Evolutionary conservation across 1,140 invertebrate species (phyloP).

Genomic region (Penaeus chinensis): DNA sequence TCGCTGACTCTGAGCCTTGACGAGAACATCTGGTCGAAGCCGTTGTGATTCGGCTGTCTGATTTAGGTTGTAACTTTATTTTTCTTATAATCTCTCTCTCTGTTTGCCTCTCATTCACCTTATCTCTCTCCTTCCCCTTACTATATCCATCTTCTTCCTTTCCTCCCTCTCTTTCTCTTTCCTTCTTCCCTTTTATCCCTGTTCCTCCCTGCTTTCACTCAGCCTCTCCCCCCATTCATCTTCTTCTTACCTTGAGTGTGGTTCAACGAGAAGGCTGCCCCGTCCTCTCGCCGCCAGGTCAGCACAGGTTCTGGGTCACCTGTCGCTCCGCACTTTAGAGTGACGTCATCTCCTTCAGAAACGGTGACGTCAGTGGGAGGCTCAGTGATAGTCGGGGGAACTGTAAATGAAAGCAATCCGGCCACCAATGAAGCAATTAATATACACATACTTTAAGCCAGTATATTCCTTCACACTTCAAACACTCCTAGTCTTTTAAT

Average conservation of each 20-base stretch:
- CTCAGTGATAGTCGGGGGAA: slow-evolving; percentile 18
- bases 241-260: slow-evolving; percentile 23
- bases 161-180: slow-evolving; percentile 11
- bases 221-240: background rate
- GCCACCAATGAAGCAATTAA: too few species aligned
- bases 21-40: too few species aligned
- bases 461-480: too few species aligned
- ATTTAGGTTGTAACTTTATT: too few species aligned
- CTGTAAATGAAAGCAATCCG: background rate
- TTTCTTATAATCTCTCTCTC: too few species aligned
- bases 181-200: slow-evolving; percentile 1
- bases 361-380: slow-evolving; percentile 36
- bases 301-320: slow-evolving; percentile 31
- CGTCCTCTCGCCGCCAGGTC: slow-evolving; percentile 46
- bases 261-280: slow-evolving; percentile 26
- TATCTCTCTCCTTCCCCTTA: too few species aligned
- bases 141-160: background rate
- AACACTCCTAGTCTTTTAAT: too few species aligned
- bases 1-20: too few species aligned
- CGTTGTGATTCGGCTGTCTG: too few species aligned
- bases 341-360: slow-evolving; percentile 32
- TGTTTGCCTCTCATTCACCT: too few species aligned
- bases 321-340: slow-evolving; percentile 32
- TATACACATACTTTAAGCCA: too few species aligned
- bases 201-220: background rate